phyloP scores from a whole-genome alignment of 2,113 vertebrate species.

The Electrona antarctica region DNA sequence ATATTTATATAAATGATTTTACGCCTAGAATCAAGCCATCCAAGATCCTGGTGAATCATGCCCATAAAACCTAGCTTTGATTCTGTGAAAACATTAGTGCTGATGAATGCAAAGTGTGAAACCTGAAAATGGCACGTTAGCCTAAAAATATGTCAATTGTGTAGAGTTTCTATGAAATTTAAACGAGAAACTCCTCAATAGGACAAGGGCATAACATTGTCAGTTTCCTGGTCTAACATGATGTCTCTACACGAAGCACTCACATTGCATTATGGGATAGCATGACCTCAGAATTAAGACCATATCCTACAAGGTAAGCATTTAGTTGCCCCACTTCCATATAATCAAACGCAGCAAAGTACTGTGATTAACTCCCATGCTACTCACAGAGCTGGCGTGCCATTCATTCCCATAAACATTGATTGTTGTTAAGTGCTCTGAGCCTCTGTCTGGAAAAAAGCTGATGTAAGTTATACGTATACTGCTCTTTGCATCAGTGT shows the following conservation, averaged over 20 bases:
- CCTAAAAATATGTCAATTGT: neutral
- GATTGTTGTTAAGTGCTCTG: constrained; percentile 54
- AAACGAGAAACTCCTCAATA: too few relatives aligned
- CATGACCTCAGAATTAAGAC: too few relatives aligned
- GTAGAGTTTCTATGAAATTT: too few relatives aligned
- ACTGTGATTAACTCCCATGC: constrained; percentile 22
- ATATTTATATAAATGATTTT: too few relatives aligned
- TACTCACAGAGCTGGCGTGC: constrained; percentile 17
- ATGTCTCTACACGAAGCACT: neutral
- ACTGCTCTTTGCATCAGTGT: constrained; percentile 34
- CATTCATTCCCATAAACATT: constrained; percentile 47
- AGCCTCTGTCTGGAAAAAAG: constrained; percentile 43
- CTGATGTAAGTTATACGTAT: neutral
- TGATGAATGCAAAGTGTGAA: neutral
- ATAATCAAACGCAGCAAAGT: constrained; percentile 39
- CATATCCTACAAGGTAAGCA: neutral
- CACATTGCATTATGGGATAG: neutral
- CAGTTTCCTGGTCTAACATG: neutral
- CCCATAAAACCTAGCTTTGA: too few relatives aligned
- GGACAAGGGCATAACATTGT: neutral
- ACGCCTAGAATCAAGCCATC: too few relatives aligned
- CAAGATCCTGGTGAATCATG: too few relatives aligned
- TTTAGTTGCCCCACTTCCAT: constrained; percentile 8
- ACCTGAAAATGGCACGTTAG: neutral
- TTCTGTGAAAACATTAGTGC: too few relatives aligned